Base-by-base conservation (phyloP, 2,888 invertebrate genomes). In the Abscondita cerata region DNA sequence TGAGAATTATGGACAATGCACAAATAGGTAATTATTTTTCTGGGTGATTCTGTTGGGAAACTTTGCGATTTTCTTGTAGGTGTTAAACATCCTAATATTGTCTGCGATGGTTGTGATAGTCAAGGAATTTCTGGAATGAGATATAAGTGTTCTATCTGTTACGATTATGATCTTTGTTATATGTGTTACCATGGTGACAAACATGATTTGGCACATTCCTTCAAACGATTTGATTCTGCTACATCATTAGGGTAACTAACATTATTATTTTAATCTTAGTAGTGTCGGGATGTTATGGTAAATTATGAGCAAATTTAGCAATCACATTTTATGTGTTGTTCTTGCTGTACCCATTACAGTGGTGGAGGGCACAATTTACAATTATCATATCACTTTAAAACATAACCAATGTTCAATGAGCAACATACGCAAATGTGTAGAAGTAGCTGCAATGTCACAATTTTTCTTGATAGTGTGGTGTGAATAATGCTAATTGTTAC, bases 111-210 rank as follows among this genome's bases (percentile, higher is more conserved):
- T 18, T 95, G 95, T 76, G 86, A 88, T 69, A 88, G 87, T 72
- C 89, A 89, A 70, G 92, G 91, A 20, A 89, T 95, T 66, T 85
- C 88, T 60, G n/a, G 95, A 11, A 90, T 94, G 80, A 83, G 92
- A 67, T 95, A 92, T 86, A 91, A 90, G 76, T 95, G 94, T 77
- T 84, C 84, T 3, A 84, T 87, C 66, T 95, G 94, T 76, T 85
- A 86, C 67, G 92, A 94, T 81, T 92, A 89, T 76, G 92, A 94
- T 80, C 83, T 95, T 52, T 95, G 94, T 78, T 89, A 91, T n/a
- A 85, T 86, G 70, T 95, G 94, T 75, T 95, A 95, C 78, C 93
- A 93, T 84, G 85, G 85, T 2, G 92, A 93, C 76, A 86, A 89
- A 71, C 94, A 95, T 76, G 91, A 94, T 77, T 77, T 87, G 38